Conservation (phyloP, 2,888 invertebrate species). For the Brachynemurus nebulosus region DNA sequence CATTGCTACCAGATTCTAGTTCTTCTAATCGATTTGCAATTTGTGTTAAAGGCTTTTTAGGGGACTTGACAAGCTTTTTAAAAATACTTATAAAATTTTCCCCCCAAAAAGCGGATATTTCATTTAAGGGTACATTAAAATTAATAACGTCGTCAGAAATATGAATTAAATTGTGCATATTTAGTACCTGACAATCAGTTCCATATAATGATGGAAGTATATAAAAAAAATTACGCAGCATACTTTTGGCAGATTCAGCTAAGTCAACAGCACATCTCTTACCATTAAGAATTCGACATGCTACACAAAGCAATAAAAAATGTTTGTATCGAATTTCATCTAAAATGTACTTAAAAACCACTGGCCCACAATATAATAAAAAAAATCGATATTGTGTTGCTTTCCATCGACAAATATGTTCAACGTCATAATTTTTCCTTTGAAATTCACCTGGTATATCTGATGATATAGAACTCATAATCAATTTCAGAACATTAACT, state of each 20-base stretch:
- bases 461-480: neutral
- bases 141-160: neutral
- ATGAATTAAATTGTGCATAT: neutral
- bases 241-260: neutral
- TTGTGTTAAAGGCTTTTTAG: neutral
- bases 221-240: neutral
- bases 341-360: constrained; percentile 12
- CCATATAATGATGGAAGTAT: neutral
- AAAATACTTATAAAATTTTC: neutral
- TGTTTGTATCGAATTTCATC: constrained; percentile 12
- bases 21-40: neutral
- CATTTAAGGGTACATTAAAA: neutral
- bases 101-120: neutral
- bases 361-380: constrained; percentile 7
- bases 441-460: constrained; percentile 16
- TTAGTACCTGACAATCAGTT: neutral
- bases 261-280: neutral
- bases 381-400: constrained; percentile 18
- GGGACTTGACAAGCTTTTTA: neutral
- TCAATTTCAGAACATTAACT: neutral
- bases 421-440: constrained; percentile 15
- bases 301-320: constrained; percentile 13
- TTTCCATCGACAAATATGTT: constrained; percentile 15
- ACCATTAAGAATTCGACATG: constrained; percentile 8
- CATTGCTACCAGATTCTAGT: neutral